Evolutionary conservation across 2,113 vertebrate species (phyloP).

Genomic region (Crotalus tigris): DNA sequence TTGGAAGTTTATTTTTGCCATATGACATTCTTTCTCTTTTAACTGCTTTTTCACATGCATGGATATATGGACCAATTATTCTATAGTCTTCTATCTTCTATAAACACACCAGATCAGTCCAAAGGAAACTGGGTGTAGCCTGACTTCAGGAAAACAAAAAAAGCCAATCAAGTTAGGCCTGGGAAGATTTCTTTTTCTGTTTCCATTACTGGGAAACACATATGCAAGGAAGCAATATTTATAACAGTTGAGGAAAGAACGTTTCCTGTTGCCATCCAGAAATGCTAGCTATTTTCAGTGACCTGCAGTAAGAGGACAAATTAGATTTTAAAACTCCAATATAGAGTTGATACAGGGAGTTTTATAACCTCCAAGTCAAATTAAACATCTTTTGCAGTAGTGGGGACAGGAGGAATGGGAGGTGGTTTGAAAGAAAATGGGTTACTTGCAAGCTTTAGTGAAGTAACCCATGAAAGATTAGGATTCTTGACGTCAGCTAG

Average conservation of each 20-base stretch:
- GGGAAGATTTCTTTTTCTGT: slow-evolving; percentile 56
- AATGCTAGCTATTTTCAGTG: slow-evolving; percentile 73
- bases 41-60: neutral
- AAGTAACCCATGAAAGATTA: neutral
- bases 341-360: slow-evolving; percentile 68
- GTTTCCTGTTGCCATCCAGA: slow-evolving; percentile 72
- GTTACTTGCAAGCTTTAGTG: slow-evolving; percentile 47
- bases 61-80: neutral
- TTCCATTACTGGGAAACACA: slow-evolving; percentile 63
- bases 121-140: slow-evolving; percentile 7
- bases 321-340: slow-evolving; percentile 64
- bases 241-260: slow-evolving; percentile 71
- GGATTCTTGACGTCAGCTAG: neutral
- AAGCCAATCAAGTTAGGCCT: slow-evolving; percentile 28
- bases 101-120: slow-evolving; percentile 43
- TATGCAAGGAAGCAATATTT: slow-evolving; percentile 68
- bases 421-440: neutral
- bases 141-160: neutral
- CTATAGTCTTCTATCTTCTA: slow-evolving; percentile 45
- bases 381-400: slow-evolving; percentile 69
- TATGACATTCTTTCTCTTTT: neutral
- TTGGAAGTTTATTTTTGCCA: neutral
- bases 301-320: slow-evolving; percentile 49
- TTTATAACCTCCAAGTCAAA: slow-evolving; percentile 71
- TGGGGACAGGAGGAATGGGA: slow-evolving; percentile 18